phyloP scores from a whole-genome alignment of 2,797 vertebrate genomes.

The Pteronotus mesoamericanus region DNA sequence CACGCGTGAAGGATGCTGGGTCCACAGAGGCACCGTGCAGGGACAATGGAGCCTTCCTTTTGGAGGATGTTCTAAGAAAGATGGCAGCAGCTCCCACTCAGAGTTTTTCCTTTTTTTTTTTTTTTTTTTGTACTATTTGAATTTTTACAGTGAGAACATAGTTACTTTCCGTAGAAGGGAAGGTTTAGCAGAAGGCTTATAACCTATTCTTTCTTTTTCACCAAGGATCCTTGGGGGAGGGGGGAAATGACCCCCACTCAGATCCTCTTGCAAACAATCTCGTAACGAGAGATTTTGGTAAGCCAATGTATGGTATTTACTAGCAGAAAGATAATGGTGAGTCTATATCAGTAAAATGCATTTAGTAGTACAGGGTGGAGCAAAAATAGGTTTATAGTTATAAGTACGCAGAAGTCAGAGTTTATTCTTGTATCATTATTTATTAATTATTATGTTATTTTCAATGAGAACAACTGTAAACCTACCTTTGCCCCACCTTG shows the following conservation, averaged over 20 bases:
- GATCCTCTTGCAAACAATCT: neutral
- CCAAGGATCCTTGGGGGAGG: neutral
- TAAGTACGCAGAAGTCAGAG: neutral
- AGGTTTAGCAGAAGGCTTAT: neutral
- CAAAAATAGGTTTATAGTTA: neutral
- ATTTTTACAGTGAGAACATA: neutral
- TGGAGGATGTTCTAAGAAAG: neutral
- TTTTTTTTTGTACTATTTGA: neutral
- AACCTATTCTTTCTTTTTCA: neutral
- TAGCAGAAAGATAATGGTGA: neutral
- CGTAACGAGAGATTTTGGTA: neutral
- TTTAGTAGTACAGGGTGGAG: neutral
- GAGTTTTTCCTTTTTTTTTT: neutral
- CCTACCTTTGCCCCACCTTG: neutral
- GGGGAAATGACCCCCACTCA: neutral
- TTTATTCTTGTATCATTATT: neutral
- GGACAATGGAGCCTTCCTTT: neutral
- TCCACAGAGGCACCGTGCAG: neutral
- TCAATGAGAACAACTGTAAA: neutral
- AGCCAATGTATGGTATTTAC: neutral
- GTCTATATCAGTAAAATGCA: neutral
- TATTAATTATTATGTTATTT: neutral
- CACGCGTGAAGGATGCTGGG: neutral
- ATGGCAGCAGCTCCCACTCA: neutral
- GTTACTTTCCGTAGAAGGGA: neutral